Evolutionary conservation across 2,888 invertebrate genomes (phyloP), one percentile per base, ranked within the genome.

Genomic region (Lithophane semibrunnea): DNA sequence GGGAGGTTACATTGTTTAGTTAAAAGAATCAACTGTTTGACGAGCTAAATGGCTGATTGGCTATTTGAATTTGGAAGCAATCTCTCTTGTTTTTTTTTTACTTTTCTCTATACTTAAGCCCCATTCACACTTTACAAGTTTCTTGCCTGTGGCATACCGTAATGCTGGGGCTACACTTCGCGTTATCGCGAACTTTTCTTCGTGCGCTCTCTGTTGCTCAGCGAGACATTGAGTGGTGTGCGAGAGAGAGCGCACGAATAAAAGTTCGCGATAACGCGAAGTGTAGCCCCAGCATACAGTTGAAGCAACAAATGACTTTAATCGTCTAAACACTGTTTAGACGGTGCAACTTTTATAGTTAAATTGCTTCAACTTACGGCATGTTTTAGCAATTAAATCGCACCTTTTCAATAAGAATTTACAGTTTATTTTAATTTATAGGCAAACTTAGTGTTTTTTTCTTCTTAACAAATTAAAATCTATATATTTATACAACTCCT

Each of bases 1-100:
- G 44, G 21, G 42, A 13, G 44, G 21, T n/a, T 29, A 49, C 24
- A n/a, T 63, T 42, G 49, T 80, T 52, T 29, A 5, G 16, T 7
- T 71, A 64, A 70, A 73, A 75, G 73, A 70, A 84, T 84, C 24
- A 73, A 73, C 29, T 64, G 76, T 56, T 75, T 72, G 72, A 56
- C 54, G 44, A 67, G 21, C 49, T 44, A 2, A 58, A 44, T 52
- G 9, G 10, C 16, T 37, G 10, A 68, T 58, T 16, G 21, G 37
- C 42, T 16, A 80, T 75, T 78, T 73, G n/a, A 80, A 74, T 78
- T 74, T 65, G 13, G 52, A 78, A 80, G 44, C 24, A 58, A 56
- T 56, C 2, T 12, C 56, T 56, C 37, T 37, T 37, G 37, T 37
- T 61, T 44, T 44, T 75, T 47, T 47, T 64, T 9, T 10, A 44